Base-by-base conservation (phyloP, 2,113 vertebrate species). In the Lophochroa leadbeateri region DNA sequence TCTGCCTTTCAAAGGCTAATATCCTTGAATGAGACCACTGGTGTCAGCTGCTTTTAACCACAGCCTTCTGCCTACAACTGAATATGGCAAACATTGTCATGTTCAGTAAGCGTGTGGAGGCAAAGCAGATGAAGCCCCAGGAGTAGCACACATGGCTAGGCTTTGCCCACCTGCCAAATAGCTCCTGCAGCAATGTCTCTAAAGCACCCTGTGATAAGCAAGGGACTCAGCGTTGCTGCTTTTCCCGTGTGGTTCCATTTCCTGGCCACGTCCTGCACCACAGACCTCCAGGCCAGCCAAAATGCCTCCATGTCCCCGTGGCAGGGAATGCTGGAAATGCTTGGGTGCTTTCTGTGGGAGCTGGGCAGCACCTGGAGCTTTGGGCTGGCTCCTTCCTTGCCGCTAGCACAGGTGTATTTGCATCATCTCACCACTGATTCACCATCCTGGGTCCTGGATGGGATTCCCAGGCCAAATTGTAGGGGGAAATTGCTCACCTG, bases 221-320 rank as follows among this genome's bases (percentile, higher is more conserved):
- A 43, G 17, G 27, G 21, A n/a, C 37, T 41, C 14, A 2, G 23
- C 17, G 16, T 53, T 65, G 46, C 37, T 75, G 60, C 17, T 41
- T 64, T 64, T 68, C 65, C 39, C n/a, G 10, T 19, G 35, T 50
- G 13, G 18, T 46, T 81, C 17, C 15, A 0, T 74, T 77, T 80
- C 13, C 70, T 55, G 37, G 23, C 27, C 23, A 8, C 1, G 3
- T 39, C 76, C 71, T 80, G 7, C 1, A 9, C 39, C 14, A 2
- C 63, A 68, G 74, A 64, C 17, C 8, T 78, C 43, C 31, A 57
- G 52, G 23, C n/a, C 41, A 67, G 44, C 33, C 8, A 1, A 67
- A 88, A 65, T 2, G 12, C 16, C 29, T 41, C 9, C 0, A 0
- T 15, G 18, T 25, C 24, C 33, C 21, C 2, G 2, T 3, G 21